Evolutionary conservation across 1,140 invertebrate species (phyloP), one percentile per base, ranked within the genome.

Genomic region (Drosophila repleta): DNA sequence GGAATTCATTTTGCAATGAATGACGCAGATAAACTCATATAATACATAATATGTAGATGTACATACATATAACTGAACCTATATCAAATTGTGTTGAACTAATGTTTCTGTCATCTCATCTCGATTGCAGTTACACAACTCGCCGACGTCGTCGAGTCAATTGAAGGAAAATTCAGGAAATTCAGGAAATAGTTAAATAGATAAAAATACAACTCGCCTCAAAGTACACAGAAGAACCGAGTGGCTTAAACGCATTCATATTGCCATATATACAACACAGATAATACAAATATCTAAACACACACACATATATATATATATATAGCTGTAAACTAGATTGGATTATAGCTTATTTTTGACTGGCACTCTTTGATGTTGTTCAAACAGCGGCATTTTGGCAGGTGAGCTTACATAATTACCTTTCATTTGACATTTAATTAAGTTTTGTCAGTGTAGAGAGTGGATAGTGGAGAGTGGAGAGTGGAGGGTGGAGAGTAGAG

Each of bases 91-190:
- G 1, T 37, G 64, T 37, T 43, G 63, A 58, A 60, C 58, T 10
- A 18, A 52, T 72, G 46, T 24, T 46, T 18, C 15, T 66, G n/a
- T 48, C 21, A 37, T 51, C 35, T 48, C 15, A 20, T 75, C 4
- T 52, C 56, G 11, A 17, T 87, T 87, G 4, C 81, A 84, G 81
- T 76, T 80, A 66, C 46, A 70, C 75, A 70, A 74, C 35, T 35
- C 41, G 32, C 32, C 45, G 39, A 17, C 39, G 39, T 17, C n/a
- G 39, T 2, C 3, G 39, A 43, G 73, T 73, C 78, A 65, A 76
- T 69, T 76, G 15, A 55, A 37, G 29, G 20, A 26, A 48, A 49
- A 24, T 21, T 24, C 18, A 45, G 39, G 20, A 32, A n/a, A 17
- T 55, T 51, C 66, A 62, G 58, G 48, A 62, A 52, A 53, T 24